phyloP scores from a whole-genome alignment of 2,797 vertebrate genomes.

The Poeciliopsis presidionis region DNA sequence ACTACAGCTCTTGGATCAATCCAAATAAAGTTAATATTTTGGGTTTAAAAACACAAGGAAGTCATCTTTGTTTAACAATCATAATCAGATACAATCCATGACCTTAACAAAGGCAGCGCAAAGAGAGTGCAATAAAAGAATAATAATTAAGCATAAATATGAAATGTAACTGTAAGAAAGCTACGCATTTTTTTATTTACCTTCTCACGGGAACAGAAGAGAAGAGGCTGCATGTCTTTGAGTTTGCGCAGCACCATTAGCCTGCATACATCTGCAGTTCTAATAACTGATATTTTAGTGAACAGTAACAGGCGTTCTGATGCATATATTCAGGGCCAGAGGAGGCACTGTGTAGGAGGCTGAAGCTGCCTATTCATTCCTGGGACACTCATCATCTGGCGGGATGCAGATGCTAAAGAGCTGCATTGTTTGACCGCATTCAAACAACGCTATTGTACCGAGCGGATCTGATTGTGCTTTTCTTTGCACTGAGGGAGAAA shows the following conservation, averaged over 20 bases:
- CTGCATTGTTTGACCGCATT: slow-evolving; percentile 77
- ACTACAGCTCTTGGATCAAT: not conserved
- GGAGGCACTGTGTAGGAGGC: slow-evolving; percentile 66
- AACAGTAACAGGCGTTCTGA: slow-evolving; percentile 57
- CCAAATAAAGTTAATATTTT: not conserved
- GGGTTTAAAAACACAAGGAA: not conserved
- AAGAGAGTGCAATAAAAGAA: not conserved
- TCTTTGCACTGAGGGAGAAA: slow-evolving; percentile 44
- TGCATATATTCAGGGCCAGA: slow-evolving; percentile 62
- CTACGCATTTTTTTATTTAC: not conserved
- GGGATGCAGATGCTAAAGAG: slow-evolving; percentile 71
- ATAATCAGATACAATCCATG: not conserved
- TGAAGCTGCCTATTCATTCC: slow-evolving; percentile 69
- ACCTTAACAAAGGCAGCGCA: not conserved
- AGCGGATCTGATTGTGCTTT: slow-evolving; percentile 63
- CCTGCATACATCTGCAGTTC: slow-evolving; percentile 40
- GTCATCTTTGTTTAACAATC: not conserved
- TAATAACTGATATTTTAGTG: slow-evolving; percentile 60
- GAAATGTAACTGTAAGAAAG: not conserved
- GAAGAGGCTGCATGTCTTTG: slow-evolving; percentile 19
- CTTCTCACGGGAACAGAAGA: not conserved
- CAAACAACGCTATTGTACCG: slow-evolving; percentile 72
- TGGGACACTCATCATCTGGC: slow-evolving; percentile 74
- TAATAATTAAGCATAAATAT: no score
- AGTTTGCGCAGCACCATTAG: slow-evolving; percentile 41